These are phyloP conservation scores for Galaxea fascicularis DNA, from an alignment of 92 coral and sea anemone genomes.

Conservation along the genomic window DNA sequence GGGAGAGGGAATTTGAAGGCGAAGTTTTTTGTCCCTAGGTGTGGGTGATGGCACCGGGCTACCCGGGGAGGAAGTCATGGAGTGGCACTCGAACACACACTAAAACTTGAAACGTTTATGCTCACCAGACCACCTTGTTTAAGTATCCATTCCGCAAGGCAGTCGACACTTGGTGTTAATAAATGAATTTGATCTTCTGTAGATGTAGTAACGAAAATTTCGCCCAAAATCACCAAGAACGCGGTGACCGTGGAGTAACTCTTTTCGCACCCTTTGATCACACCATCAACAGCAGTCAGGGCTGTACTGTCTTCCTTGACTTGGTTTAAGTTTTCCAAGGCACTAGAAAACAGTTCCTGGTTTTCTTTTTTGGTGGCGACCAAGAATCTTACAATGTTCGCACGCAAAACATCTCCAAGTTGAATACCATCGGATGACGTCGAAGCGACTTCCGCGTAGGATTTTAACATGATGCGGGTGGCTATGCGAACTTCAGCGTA, in stretches of 20 bases:
- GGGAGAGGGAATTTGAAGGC: too few relatives aligned
- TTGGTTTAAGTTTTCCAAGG: neutral
- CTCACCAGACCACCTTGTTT: constrained; percentile 24
- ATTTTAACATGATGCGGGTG: neutral
- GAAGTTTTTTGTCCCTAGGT: too few relatives aligned
- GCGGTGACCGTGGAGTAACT: neutral
- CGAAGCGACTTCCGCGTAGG: neutral
- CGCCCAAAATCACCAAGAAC: constrained; percentile 2
- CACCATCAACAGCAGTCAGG: neutral
- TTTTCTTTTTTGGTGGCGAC: neutral
- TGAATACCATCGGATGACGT: too few relatives aligned
- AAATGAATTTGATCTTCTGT: neutral
- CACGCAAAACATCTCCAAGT: neutral
- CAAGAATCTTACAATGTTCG: neutral
- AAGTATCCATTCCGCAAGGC: neutral
- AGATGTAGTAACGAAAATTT: neutral
- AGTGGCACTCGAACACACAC: too few relatives aligned
- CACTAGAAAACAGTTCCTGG: constrained; percentile 3
- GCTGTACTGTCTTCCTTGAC: neutral
- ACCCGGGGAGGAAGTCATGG: too few relatives aligned
- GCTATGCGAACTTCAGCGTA: neutral
- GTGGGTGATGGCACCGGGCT: too few relatives aligned
- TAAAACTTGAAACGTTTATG: too few relatives aligned
- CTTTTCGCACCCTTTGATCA: neutral
- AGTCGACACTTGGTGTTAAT: neutral